A percentile compares a stretch with the other conserved stretches of the same genome.
Conservation (phyloP, 2,113 vertebrate genomes). For the Gavialis gangeticus region DNA sequence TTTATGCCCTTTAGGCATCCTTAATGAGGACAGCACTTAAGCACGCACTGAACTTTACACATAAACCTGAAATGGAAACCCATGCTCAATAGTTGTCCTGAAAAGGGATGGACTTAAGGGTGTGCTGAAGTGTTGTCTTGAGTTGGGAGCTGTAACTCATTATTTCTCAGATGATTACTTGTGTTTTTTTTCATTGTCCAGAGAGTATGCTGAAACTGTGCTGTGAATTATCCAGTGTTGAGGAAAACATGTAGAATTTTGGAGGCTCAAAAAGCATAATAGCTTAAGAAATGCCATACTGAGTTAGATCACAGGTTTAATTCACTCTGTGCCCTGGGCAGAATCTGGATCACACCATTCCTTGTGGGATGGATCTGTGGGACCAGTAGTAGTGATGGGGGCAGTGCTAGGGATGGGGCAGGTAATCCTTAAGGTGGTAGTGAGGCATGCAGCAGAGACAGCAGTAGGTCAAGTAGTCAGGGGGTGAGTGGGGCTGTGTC, state of each 20-base stretch:
- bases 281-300: too few species aligned
- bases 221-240: not conserved
- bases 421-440: too few species aligned
- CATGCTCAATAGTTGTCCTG: not conserved
- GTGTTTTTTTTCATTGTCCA: not conserved
- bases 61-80: not conserved
- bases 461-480: too few species aligned
- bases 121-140: slow-evolving; percentile 8
- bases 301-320: too few species aligned
- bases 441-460: too few species aligned
- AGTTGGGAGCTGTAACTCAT: not conserved
- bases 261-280: not conserved
- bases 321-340: too few species aligned
- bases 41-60: not conserved
- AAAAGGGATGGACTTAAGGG: not conserved
- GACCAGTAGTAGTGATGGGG: too few species aligned
- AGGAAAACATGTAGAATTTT: not conserved
- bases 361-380: too few species aligned
- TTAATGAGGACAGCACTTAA: slow-evolving; percentile 24
- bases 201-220: not conserved
- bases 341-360: too few species aligned
- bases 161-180: not conserved
- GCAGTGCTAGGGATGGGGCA: too few species aligned
- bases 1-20: not conserved
- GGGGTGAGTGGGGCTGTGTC: too few species aligned